Evolutionary conservation across 37 sponge, comb jelly and placozoan species (phyloP), one percentile per base, ranked within the genome.

Genomic region (Beroe forskalii): DNA sequence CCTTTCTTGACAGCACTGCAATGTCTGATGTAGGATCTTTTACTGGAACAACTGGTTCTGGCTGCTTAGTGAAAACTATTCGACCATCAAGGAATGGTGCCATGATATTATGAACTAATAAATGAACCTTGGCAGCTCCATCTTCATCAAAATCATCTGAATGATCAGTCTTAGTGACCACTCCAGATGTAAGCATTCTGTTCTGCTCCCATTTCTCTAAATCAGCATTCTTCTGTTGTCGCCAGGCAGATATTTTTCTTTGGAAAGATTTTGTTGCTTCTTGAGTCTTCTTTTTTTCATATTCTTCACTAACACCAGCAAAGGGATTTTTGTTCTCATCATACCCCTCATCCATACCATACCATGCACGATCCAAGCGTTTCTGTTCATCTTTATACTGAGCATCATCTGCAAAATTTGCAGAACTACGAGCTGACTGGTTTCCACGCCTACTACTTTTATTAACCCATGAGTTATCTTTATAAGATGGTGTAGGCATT

Each of bases 1-100:
- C 99, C 92, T 99, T 99, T 9, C 94, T 89, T 23, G 97, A 93
- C 27, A 99, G 32, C 48, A 96, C 91, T 22, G 99, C 99, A 37
- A 99, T 69, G 69, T 99, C 99, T 23, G 99, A 94, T 1, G 99
- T 96, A n/a, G 95, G 94, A 63, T 99, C 99, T 94, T 95, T 96
- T 41, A 96, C 91, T 27, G 97, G 97, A 14, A 96, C 89, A 63
- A 96, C 97, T 19, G 97, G 97, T 91, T 96, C 97, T 22, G 95
- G 95, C 62, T 96, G 97, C 62, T 94, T 95, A n/a, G 99, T 96
- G 83, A 95, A 99, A 42, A 99, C 95, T 31, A 96, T 96, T 48
- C 99, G 92, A 0, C 99, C 99, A 89, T 96, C 97, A 62, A 99
- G 94, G 89, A 99, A 99, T 24, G 99, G 99, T 55, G 99, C 97